Percentiles rank a stretch among this genome's conserved stretches.
These are phyloP conservation scores for Cataglyphis albicans DNA, from an alignment of 2,888 invertebrate species.

Conservation along the genomic window DNA sequence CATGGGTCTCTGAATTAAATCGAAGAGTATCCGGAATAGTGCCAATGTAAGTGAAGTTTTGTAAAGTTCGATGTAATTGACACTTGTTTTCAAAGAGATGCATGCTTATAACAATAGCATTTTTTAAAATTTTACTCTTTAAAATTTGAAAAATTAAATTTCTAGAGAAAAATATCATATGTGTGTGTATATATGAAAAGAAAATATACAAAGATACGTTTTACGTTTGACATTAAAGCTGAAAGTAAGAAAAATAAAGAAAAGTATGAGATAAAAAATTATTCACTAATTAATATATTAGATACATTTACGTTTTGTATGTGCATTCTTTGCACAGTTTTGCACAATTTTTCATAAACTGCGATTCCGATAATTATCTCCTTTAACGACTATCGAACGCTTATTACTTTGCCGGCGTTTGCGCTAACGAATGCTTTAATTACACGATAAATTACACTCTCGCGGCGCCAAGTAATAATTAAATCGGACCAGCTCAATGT, in stretches of 20 bases:
- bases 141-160: conserved; percentile 14
- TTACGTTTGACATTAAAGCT: background rate
- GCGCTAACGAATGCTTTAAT: conserved; percentile 45
- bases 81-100: background rate
- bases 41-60: conserved; percentile 29
- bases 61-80: conserved; percentile 25
- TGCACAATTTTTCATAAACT: conserved; percentile 8
- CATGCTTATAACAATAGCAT: background rate
- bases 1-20: conserved; percentile 50
- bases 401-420: conserved; percentile 28
- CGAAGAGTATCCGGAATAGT: background rate
- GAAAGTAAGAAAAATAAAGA: background rate
- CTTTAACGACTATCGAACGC: conserved; percentile 34
- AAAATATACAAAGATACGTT: background rate
- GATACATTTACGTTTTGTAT: background rate
- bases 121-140: background rate
- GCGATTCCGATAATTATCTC: conserved; percentile 34
- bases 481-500: conserved; percentile 40
- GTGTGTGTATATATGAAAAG: background rate
- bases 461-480: conserved; percentile 42
- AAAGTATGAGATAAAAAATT: background rate
- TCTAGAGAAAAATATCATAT: background rate
- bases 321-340: background rate
- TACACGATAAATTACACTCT: conserved; percentile 36
- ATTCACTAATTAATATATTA: background rate